Evolutionary conservation across 2,113 vertebrate genomes (phyloP).

Genomic region (Sapayoa aenigma): DNA sequence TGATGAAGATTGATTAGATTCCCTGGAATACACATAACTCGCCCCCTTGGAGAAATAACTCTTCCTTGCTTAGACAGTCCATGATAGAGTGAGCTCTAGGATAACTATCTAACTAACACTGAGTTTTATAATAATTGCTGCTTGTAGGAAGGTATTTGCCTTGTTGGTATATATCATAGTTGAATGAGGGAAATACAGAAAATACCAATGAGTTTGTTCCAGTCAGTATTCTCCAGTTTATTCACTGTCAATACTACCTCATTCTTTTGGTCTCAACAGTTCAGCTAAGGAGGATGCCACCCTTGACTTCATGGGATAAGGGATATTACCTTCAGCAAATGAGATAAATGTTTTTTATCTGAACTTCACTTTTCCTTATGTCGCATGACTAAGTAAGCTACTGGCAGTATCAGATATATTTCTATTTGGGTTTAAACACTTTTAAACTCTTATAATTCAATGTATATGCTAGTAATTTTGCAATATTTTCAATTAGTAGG

Average conservation of each 20-base stretch:
- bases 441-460: neutral
- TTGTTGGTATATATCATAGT: neutral
- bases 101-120: neutral
- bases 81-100: neutral
- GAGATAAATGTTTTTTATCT: neutral
- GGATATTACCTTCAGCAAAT: neutral
- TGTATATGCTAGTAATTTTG: neutral
- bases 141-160: neutral
- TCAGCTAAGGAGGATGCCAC: neutral
- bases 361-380: neutral
- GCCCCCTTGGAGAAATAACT: neutral
- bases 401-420: neutral
- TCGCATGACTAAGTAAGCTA: neutral
- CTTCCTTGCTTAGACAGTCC: neutral
- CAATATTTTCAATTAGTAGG: neutral
- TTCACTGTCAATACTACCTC: neutral
- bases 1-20: constrained; percentile 3
- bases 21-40: neutral
- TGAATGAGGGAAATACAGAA: neutral
- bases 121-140: neutral
- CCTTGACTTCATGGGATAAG: neutral
- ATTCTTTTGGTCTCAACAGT: neutral
- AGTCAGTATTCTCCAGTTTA: too few species aligned
- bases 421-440: neutral
- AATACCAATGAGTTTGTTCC: neutral